These are phyloP conservation scores for Phymorhynchus buccinoides DNA, from an alignment of 1,140 invertebrate species.

Conservation along the genomic window DNA sequence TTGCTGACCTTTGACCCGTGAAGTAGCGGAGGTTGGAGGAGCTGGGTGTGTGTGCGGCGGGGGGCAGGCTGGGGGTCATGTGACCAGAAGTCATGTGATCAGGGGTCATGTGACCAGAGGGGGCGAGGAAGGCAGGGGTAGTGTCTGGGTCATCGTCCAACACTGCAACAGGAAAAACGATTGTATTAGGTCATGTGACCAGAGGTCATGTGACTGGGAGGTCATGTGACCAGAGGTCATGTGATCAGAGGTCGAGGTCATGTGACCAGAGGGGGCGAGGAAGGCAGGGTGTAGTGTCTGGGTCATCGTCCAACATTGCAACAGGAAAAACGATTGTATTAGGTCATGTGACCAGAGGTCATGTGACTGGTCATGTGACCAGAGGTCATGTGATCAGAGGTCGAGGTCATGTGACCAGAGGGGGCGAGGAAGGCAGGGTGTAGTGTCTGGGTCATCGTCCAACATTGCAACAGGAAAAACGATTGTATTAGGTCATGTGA, in stretches of 20 bases:
- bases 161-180: slow-evolving; percentile 39
- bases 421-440: slow-evolving; percentile 52
- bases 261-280: slow-evolving; percentile 51
- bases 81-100: too few species aligned
- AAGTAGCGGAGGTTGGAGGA: slow-evolving; percentile 32
- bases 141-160: slow-evolving; percentile 41
- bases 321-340: slow-evolving; percentile 13
- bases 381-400: too few species aligned
- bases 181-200: background rate
- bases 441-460: slow-evolving; percentile 43
- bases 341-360: too few species aligned
- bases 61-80: slow-evolving; percentile 8
- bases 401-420: too few species aligned
- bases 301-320: slow-evolving; percentile 46
- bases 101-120: too few species aligned
- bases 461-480: slow-evolving; percentile 41
- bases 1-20: background rate
- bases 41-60: slow-evolving; percentile 14
- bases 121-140: slow-evolving; percentile 51
- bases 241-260: too few species aligned
- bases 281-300: slow-evolving; percentile 45
- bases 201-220: background rate
- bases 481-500: background rate
- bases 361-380: too few species aligned
- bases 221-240: too few species aligned